Conservation (phyloP, 1,140 invertebrate species). For the Matsumurasca onukii region DNA sequence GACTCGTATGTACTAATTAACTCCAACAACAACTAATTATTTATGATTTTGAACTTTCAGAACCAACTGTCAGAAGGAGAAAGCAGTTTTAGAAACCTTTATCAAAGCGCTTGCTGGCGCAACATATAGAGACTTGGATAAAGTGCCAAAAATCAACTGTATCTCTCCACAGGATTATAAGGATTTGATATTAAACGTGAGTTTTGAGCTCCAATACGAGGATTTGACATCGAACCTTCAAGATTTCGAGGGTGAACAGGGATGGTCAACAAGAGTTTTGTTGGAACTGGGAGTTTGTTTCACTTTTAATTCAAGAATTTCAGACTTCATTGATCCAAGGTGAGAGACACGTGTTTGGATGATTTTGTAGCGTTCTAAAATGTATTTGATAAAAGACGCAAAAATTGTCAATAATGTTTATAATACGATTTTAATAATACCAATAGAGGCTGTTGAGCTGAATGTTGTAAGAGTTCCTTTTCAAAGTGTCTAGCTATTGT, state of each 20-base stretch:
- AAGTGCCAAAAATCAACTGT: conserved; percentile 51
- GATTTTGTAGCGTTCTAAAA: neutral
- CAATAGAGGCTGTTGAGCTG: neutral
- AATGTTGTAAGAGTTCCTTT: neutral
- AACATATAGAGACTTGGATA: conserved; percentile 57
- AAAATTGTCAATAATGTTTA: neutral
- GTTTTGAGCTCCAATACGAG: conserved; percentile 32
- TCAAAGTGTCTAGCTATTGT: neutral
- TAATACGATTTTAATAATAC: neutral
- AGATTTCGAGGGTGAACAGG: neutral
- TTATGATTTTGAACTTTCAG: too few species aligned
- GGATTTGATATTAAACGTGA: conserved; percentile 49
- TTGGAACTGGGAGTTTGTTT: conserved; percentile 68
- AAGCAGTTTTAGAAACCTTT: neutral
- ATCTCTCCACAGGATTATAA: conserved; percentile 56
- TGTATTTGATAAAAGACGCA: neutral
- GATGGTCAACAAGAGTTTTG: conserved; percentile 47
- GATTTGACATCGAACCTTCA: conserved; percentile 40
- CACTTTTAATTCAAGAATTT: conserved; percentile 62
- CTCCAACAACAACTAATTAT: neutral
- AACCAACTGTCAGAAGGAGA: too few species aligned
- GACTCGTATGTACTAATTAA: neutral
- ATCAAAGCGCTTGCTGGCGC: conserved; percentile 44
- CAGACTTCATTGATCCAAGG: conserved; percentile 60
- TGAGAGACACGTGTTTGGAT: conserved; percentile 45